Evolutionary conservation across 2,797 vertebrate genomes (phyloP), one percentile per base, ranked within the genome.

Genomic region (Amazona finschi): DNA sequence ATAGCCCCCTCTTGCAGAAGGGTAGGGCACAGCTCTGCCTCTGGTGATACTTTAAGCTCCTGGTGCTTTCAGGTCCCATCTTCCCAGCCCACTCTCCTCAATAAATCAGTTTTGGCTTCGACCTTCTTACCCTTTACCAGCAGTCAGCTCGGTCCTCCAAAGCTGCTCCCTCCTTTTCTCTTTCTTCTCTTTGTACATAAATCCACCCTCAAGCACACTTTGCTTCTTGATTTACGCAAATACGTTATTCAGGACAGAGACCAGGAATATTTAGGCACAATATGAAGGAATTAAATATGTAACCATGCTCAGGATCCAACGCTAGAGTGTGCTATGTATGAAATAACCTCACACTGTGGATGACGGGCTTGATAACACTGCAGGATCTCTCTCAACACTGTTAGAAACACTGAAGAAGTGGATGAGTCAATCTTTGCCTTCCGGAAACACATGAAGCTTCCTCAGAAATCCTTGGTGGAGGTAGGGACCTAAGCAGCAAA

Each of bases 311-410:
- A 4, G 67, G 52, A 44, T 39, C n/a, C 49, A 60, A 79, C n/a
- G 3, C 91, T 84, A 81, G 80, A 90, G 93, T 19, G 89, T 82
- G 91, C 88, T 79, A 46, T 71, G 58, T 9, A 31, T 66, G 46
- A 69, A 49, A 81, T 8, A 49, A 86, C 25, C 73, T 43, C 1
- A 0, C 14, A 1, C 21, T 10, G 61, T 10, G 1, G 36, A 4
- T 3, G 24, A 53, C 8, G 38, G 38, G 6, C 57, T 24, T 1
- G 30, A 5, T 7, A 36, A 53, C 0, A 2, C 70, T 21, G n/a
- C 4, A 3, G 62, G 33, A 38, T 27, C 46, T 36, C 67, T 14
- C 31, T 7, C 5, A 12, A 39, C 50, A 22, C 15, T 0, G 1
- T 2, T 57, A 61, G 74, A 36, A 75, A 21, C 28, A 3, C 19